Percentiles rank a stretch among this genome's conserved stretches.
Evolutionary conservation across 2,888 invertebrate genomes (phyloP).

Genomic region (Melieria crassipennis): DNA sequence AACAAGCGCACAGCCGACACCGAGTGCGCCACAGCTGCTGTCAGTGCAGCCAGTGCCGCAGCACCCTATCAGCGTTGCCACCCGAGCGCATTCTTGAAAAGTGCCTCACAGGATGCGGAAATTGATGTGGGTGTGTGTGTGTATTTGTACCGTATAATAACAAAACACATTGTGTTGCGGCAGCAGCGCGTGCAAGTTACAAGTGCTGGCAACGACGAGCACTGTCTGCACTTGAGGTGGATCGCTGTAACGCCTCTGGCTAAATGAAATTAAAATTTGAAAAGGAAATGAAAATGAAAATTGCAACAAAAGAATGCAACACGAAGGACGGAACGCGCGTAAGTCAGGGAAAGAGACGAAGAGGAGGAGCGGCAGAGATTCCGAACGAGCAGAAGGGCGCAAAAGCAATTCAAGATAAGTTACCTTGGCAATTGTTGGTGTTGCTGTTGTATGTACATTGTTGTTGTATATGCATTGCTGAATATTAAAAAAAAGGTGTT

Average conservation of each 20-base stretch:
- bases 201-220: too few relatives aligned
- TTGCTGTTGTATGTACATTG: not conserved
- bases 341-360: not conserved
- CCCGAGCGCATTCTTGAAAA: conserved; percentile 12
- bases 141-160: not conserved
- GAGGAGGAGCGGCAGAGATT: not conserved
- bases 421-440: conserved; percentile 9
- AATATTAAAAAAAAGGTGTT: too few relatives aligned
- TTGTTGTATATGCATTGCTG: too few relatives aligned
- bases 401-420: not conserved
- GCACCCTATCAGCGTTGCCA: too few relatives aligned
- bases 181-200: not conserved
- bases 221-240: too few relatives aligned
- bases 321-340: not conserved
- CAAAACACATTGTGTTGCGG: not conserved
- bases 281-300: conserved; percentile 14
- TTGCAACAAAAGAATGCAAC: not conserved
- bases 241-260: conserved; percentile 7
- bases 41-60: too few relatives aligned
- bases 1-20: not conserved
- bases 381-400: not conserved
- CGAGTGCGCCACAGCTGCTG: too few relatives aligned
- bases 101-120: conserved; percentile 10
- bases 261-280: conserved; percentile 29
- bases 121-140: conserved; percentile 10